Conservation (phyloP, 2,797 vertebrate genomes). For the Poeciliopsis presidionis region DNA sequence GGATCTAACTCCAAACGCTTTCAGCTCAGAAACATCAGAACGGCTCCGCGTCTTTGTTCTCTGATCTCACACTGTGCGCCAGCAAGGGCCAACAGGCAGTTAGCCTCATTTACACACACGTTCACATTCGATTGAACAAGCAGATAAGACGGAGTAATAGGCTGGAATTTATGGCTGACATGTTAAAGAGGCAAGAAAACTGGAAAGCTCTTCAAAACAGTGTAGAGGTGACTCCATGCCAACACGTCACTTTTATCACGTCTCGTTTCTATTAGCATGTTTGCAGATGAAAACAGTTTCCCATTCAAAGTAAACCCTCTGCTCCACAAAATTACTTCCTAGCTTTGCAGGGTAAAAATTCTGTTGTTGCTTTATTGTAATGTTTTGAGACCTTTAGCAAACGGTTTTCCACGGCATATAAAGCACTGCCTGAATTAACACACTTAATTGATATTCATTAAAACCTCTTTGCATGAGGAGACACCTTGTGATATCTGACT, state of each 20-base stretch:
- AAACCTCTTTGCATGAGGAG: slow-evolving; percentile 30
- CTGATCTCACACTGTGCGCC: slow-evolving; percentile 13
- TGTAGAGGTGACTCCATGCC: neutral
- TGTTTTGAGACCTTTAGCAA: neutral
- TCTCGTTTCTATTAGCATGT: neutral
- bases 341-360: slow-evolving; percentile 21
- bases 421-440: neutral
- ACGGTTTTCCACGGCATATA: neutral
- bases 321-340: neutral
- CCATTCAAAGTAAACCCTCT: neutral
- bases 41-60: slow-evolving; percentile 44
- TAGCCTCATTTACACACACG: slow-evolving; percentile 9
- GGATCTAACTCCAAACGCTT: slow-evolving; percentile 16
- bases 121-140: slow-evolving; percentile 7
- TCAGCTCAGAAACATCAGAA: slow-evolving; percentile 48
- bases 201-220: neutral
- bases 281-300: neutral
- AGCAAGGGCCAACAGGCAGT: slow-evolving; percentile 8
- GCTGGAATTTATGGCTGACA: neutral
- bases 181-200: neutral
- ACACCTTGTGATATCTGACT: slow-evolving; percentile 9
- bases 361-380: slow-evolving; percentile 47
- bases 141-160: slow-evolving; percentile 22
- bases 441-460: slow-evolving; percentile 62
- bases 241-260: neutral